A percentile compares a stretch with the other conserved stretches of the same genome.
Conservation (phyloP, 1,140 invertebrate genomes). For the Brachionus paranguensis region DNA sequence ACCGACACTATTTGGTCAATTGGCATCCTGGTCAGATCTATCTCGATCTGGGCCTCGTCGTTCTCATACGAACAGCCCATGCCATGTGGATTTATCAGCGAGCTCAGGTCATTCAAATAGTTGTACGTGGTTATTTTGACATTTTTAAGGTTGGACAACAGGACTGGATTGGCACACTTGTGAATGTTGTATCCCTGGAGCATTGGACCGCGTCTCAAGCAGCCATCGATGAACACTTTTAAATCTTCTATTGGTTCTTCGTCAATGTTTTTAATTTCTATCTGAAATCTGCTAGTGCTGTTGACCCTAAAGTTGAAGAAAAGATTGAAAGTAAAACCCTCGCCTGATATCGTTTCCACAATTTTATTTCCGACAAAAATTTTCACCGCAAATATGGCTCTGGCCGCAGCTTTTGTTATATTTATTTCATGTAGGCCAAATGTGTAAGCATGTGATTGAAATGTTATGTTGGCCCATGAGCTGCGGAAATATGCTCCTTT, state of each 20-base stretch:
- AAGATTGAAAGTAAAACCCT: background rate
- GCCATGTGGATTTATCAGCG: background rate
- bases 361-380: background rate
- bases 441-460: background rate
- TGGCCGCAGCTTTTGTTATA: background rate
- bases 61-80: background rate
- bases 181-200: background rate
- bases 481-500: background rate
- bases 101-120: background rate
- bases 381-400: background rate
- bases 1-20: background rate
- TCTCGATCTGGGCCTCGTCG: background rate
- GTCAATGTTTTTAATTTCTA: background rate
- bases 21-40: background rate
- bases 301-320: background rate
- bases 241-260: background rate
- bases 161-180: background rate
- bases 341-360: background rate
- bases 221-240: background rate
- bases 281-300: background rate
- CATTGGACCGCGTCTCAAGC: background rate
- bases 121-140: background rate
- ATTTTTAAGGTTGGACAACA: background rate
- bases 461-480: background rate
- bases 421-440: background rate